Conservation (phyloP, 1,140 invertebrate genomes). For the Sitobion miscanthi region DNA sequence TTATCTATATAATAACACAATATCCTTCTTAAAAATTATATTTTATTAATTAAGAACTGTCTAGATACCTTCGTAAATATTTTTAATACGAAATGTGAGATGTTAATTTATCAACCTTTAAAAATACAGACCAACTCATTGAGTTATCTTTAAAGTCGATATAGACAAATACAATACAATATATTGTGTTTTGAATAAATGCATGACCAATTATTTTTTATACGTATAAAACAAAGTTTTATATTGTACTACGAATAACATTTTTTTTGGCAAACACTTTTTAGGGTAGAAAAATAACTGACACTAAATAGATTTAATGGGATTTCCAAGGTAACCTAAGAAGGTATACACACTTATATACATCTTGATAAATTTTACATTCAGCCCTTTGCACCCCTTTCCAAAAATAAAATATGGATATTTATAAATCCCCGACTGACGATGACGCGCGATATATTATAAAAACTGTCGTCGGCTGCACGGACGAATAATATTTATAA, state of each 20-base stretch:
- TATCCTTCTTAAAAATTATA: background rate
- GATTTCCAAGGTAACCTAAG: background rate
- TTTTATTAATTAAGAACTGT: background rate
- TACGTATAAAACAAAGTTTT: background rate
- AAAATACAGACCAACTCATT: background rate
- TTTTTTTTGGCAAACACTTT: background rate
- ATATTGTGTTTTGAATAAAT: background rate
- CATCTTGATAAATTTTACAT: background rate
- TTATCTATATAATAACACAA: background rate
- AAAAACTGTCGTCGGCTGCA: background rate
- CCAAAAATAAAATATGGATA: background rate
- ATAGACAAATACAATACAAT: background rate
- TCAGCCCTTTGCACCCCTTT: background rate
- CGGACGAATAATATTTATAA: background rate
- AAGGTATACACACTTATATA: background rate
- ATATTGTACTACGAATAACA: background rate
- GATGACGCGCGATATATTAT: background rate
- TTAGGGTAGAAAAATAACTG: background rate
- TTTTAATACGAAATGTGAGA: background rate
- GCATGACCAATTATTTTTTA: too few relatives aligned
- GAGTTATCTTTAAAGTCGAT: background rate
- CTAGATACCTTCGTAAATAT: background rate
- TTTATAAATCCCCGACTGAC: background rate
- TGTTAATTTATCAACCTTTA: background rate
- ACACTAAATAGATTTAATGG: background rate